Evolutionary conservation across 2,888 invertebrate species (phyloP).

Genomic region (Ectemnius continuus): DNA sequence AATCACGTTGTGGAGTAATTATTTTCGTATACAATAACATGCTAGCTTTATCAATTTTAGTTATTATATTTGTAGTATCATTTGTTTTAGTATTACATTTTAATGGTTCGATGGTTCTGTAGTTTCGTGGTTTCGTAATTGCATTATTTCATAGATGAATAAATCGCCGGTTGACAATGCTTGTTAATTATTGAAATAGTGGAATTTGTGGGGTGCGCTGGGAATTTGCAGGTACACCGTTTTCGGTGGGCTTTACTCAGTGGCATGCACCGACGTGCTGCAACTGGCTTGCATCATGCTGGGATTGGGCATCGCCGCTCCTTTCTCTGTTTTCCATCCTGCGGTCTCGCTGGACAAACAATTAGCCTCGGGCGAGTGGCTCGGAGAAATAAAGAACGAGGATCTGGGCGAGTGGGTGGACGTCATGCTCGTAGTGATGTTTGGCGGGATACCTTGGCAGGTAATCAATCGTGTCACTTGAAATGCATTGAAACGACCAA

Average conservation of each 20-base stretch:
- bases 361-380: conserved; percentile 79
- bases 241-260: conserved; percentile 85
- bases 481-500: conserved; percentile 4
- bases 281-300: conserved; percentile 84
- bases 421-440: conserved; percentile 81
- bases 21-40: too few species aligned
- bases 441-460: conserved; percentile 86
- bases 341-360: conserved; percentile 78
- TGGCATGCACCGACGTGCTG: conserved; percentile 86
- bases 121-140: too few species aligned
- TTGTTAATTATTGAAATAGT: too few species aligned
- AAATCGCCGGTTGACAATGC: too few species aligned
- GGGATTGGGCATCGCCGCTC: conserved; percentile 84
- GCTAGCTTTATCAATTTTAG: too few species aligned
- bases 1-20: too few species aligned
- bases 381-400: conserved; percentile 79
- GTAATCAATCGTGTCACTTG: conserved; percentile 68
- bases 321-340: conserved; percentile 82
- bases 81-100: too few species aligned
- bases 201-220: too few species aligned
- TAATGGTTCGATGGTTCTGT: too few species aligned
- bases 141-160: too few species aligned
- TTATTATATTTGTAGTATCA: too few species aligned
- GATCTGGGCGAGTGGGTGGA: conserved; percentile 81
- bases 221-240: conserved; percentile 80